Base-by-base conservation (phyloP, 1,140 invertebrate species). In the Drosophila ironensis region DNA sequence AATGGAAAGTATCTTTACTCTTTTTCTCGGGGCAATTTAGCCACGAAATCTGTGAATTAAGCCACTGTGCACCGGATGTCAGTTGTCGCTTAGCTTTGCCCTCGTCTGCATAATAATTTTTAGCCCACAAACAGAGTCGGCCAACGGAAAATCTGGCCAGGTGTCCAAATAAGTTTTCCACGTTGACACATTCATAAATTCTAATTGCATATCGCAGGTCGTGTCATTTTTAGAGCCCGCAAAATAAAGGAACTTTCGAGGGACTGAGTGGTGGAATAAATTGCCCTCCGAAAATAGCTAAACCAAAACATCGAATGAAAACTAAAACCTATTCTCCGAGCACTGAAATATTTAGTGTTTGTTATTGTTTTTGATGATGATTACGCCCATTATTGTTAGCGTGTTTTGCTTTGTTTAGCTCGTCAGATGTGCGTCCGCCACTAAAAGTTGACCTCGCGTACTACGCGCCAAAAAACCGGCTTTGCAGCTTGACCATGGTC, bases 141-240 rank as follows among this genome's bases (percentile, higher is more conserved):
- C 7, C 33, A 20, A 8, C 17, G 35, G 12, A 9, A 8, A 19
- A 9, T 17, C 14, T 48, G 46, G 14, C 22, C 33, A 16, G 52
- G 47, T 50, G 51, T 53, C 50, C 37, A 56, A 14, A 54, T 68
- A 73, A 70, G 33, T 40, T 75, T 64, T 57, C 11, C 41, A 57
- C 37, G 66, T 57, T 47, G 66, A 71, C 66, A 80, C 75, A 72
- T 76, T 54, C 68, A 84, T 82, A 84, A 82, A 78, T 82, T 84
- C 69, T 82, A 84, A 82, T 78, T 82, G 86, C 42, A 84, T 66
- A 51, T 66, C 53, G 73, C 56, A 73, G 59, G 54, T 66, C 76
- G 60, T 78, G 78, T 73, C 63, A 78, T 52, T 40, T 56, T 30
- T 54, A 72, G 74, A 11, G n/a, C n/a, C n/a, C n/a, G n/a, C n/a